phyloP scores from a whole-genome alignment of 2,888 invertebrate species.

The Patella pellucida region DNA sequence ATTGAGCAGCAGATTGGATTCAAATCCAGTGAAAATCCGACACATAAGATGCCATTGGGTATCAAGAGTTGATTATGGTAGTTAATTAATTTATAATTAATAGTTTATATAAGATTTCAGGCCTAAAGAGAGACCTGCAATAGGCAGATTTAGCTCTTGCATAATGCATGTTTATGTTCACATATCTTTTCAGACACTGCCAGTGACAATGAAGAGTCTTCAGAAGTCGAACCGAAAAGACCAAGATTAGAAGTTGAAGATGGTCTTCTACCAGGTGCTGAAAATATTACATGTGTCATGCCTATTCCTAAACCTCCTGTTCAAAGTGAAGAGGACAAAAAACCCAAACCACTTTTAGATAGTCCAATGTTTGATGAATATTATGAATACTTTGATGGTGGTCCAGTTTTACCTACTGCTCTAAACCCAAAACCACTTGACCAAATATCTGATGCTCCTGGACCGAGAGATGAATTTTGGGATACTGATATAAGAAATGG shows the following conservation, averaged over 20 bases:
- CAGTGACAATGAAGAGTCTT: not conserved
- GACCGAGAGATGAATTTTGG: not conserved
- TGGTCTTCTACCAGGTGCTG: not conserved
- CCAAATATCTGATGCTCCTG: not conserved
- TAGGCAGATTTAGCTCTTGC: too few relatives aligned
- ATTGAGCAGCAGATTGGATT: too few relatives aligned
- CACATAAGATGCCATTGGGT: too few relatives aligned
- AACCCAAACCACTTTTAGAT: not conserved
- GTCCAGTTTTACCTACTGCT: not conserved
- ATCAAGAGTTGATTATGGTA: too few relatives aligned
- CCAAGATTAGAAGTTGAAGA: not conserved
- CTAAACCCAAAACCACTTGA: not conserved
- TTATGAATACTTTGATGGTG: conserved; percentile 6
- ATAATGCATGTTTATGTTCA: too few relatives aligned
- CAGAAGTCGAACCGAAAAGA: not conserved
- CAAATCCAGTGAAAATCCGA: too few relatives aligned
- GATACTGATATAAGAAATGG: not conserved
- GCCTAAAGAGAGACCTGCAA: too few relatives aligned
- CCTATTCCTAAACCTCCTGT: not conserved
- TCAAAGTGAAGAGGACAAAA: not conserved
- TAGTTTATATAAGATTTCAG: too few relatives aligned
- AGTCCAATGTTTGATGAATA: not conserved
- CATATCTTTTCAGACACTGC: too few relatives aligned
- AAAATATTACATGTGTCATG: not conserved
- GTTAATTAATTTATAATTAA: too few relatives aligned